These are phyloP conservation scores for Drosophila repletoides DNA, from an alignment of 1,140 invertebrate species.

Conservation along the genomic window DNA sequence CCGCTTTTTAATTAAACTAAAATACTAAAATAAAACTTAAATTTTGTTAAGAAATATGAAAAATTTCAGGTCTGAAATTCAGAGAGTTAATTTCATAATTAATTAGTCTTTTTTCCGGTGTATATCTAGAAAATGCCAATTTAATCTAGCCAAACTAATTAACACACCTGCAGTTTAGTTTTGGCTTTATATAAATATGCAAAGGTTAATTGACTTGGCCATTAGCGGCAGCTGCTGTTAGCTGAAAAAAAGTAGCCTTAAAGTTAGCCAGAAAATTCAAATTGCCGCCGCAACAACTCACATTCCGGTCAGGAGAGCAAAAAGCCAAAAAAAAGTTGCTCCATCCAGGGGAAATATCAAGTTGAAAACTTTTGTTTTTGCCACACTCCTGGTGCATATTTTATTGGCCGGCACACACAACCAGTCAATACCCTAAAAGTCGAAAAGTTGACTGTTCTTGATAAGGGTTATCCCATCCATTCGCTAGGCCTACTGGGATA, in stretches of 20 bases:
- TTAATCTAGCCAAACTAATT: slow-evolving; percentile 20
- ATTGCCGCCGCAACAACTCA: too few relatives aligned
- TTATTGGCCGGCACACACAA: slow-evolving; percentile 13
- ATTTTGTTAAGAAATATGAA: too few relatives aligned
- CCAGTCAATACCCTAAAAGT: neutral
- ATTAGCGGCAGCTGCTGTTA: too few relatives aligned
- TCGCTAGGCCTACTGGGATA: neutral
- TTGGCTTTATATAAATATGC: slow-evolving; percentile 2
- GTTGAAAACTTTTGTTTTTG: slow-evolving; percentile 11
- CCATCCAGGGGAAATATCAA: slow-evolving; percentile 12
- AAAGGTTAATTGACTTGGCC: slow-evolving; percentile 25
- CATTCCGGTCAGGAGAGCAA: too few relatives aligned
- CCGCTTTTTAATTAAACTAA: too few relatives aligned
- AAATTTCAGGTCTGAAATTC: too few relatives aligned
- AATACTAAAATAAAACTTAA: too few relatives aligned
- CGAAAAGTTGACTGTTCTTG: slow-evolving; percentile 5
- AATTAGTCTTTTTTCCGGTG: too few relatives aligned
- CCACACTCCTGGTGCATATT: slow-evolving; percentile 1
- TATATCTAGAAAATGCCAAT: too few relatives aligned
- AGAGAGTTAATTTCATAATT: too few relatives aligned
- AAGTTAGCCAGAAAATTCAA: slow-evolving; percentile 6
- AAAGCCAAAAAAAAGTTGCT: too few relatives aligned
- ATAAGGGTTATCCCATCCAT: neutral
- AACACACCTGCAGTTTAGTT: slow-evolving; percentile 1
- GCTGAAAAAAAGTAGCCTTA: neutral